Base-by-base conservation (phyloP, 2,113 vertebrate species). In the Stigmatopora argus region DNA sequence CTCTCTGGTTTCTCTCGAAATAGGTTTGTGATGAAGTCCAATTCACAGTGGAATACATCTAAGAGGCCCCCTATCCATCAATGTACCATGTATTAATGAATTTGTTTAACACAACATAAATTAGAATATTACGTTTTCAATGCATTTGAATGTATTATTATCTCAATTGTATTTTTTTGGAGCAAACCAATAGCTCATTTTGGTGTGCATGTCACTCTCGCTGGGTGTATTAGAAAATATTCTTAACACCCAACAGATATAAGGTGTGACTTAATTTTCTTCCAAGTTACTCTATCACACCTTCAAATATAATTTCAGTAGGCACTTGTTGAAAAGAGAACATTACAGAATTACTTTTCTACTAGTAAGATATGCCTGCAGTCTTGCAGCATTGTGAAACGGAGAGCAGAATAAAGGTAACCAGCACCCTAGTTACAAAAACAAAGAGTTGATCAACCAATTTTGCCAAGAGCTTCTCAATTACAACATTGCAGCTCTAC, bases 1-100 rank as follows among this genome's bases (percentile, higher is more conserved):
- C 75, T 73, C 67, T 82, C 81, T 48, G 67, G 70, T 81, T 84
- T 76, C 78, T 71, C 75, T 76, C 57, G 66, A 69, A 84, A 84
- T 77, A 82, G 70, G 44, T 26, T 61, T 59, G 41, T 12, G 51
- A 72, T 19, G 61, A 52, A 72, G 62, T 66, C 14, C 64, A 56
- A 67, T 69, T 65, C 56, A 66, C 41, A 15, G n/a, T 21, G 72
- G 62, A 67, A 61, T 18, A 60, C 49, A 79, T 75, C 34, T 63
- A 64, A 69, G 49, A 45, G 57, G 7, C 48, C 62, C 10, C n/a
- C 13, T 64, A 60, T 51, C 18, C 35, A 63, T 23, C 48, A 17
- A 55, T 60, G n/a, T 23, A 6, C 10, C 44, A 44, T 4, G 51
- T 9, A 59, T 45, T 31, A 60, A 47, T 55, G 46, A 47, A 3